A percentile compares a stretch with the other conserved stretches of the same genome.
These are phyloP conservation scores for Plestiodon gilberti DNA, from an alignment of 2,113 vertebrate species.

Conservation along the genomic window DNA sequence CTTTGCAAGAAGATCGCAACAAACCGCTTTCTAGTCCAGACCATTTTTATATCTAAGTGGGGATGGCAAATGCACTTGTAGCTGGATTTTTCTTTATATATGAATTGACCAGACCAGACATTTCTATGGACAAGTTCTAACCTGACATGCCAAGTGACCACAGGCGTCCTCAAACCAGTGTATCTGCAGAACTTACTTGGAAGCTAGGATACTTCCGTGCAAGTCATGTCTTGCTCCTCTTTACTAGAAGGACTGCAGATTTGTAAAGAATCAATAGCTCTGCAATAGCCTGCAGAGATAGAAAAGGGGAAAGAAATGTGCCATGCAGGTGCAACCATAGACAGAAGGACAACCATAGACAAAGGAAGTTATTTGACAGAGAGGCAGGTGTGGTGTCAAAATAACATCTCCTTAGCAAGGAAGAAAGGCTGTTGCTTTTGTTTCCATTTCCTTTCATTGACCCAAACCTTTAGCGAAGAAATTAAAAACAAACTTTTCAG, in stretches of 20 bases:
- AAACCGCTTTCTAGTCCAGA: background rate
- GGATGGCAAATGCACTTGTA: background rate
- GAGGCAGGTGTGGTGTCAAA: background rate
- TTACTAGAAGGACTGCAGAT: background rate
- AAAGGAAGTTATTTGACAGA: too few species aligned
- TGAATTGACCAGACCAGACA: background rate
- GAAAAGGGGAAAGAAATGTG: background rate
- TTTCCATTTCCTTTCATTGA: conserved; percentile 18
- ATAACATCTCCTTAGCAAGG: background rate
- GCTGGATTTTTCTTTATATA: background rate
- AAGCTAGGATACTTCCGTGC: too few species aligned
- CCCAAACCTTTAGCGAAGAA: conserved; percentile 9
- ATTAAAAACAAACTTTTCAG: background rate
- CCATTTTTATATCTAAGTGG: background rate
- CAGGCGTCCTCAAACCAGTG: background rate
- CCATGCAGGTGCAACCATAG: background rate
- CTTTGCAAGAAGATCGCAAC: too few species aligned
- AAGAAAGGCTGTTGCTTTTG: background rate
- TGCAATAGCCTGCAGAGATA: background rate
- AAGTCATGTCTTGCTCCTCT: background rate
- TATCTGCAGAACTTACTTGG: too few species aligned
- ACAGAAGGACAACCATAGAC: background rate
- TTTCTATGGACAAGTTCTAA: background rate
- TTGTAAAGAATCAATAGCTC: background rate
- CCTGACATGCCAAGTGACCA: background rate